Evolutionary conservation across 2,797 vertebrate species (phyloP).

Genomic region (Acanthis flammea): DNA sequence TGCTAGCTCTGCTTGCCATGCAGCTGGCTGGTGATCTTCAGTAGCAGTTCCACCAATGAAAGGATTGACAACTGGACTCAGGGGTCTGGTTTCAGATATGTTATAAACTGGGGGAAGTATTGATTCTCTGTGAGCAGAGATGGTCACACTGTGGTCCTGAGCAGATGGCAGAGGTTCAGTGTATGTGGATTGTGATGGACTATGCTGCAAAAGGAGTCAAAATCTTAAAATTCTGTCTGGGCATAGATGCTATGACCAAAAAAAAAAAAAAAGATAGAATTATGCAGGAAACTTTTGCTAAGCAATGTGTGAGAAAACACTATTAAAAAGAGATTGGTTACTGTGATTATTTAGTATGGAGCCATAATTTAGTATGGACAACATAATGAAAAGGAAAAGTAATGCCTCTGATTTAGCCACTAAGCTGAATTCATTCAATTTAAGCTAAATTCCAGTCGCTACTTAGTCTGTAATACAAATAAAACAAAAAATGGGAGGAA

Average conservation of each 20-base stretch:
- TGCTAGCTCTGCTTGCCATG: background rate
- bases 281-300: background rate
- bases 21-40: background rate
- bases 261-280: background rate
- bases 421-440: background rate
- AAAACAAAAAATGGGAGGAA: background rate
- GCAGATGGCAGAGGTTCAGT: background rate
- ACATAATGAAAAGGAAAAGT: background rate
- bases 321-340: background rate
- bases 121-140: background rate
- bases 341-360: background rate
- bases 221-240: background rate
- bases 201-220: slow-evolving; percentile 41
- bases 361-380: background rate
- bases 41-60: background rate
- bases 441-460: background rate
- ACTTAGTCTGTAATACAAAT: background rate
- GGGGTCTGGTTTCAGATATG: background rate
- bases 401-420: background rate
- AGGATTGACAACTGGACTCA: background rate
- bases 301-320: background rate
- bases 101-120: background rate
- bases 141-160: background rate
- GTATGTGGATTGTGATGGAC: background rate
- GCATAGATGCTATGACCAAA: background rate